Evolutionary conservation across 2,888 invertebrate species (phyloP), one percentile per base, ranked within the genome.

Genomic region (Biston stratarius): DNA sequence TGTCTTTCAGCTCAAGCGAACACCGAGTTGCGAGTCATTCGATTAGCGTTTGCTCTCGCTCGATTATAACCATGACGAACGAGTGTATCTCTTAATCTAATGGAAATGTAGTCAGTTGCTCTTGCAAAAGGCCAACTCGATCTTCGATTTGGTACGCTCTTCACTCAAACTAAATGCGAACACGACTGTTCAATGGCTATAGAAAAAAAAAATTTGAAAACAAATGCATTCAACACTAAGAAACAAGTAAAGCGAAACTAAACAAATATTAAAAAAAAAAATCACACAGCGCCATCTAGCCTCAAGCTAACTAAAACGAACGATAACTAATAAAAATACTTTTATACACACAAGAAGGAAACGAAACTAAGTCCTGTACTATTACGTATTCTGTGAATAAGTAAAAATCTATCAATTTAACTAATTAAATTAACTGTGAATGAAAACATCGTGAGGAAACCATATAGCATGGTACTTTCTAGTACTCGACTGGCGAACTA

Each of bases 1-100:
- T 55, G 14, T 1, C 14, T 15, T 55, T 42, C 77, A 78, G 79
- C 77, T 73, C 65, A 44, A 67, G 75, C 74, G 69, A 33, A 47
- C 52, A 40, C 55, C 74, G 80, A 81, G 77, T 82, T 79, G 84
- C 84, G 80, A 78, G 80, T 85, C 80, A 89, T 90, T 87, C 83
- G 85, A 90, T 89, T 87, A 88, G 77, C 80, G 80, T 83, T 81
- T 73, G 72, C 77, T 74, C 82, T 83, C 81, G 77, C 79, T 75
- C 77, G 78, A 83, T 79, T 82, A 84, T 78, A 75, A 63, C 79
- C 77, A 78, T 81, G 76, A 79, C 81, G 74, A 83, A 75, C 59
- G 61, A 67, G 79, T 69, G 63, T 47, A 53, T 68, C 69, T 74
- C 69, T 66, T 74, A 74, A 73, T 75, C 71, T 70, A 60, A 71